phyloP scores from a whole-genome alignment of 2,797 vertebrate species.

The Paedocypris micromegethes region DNA sequence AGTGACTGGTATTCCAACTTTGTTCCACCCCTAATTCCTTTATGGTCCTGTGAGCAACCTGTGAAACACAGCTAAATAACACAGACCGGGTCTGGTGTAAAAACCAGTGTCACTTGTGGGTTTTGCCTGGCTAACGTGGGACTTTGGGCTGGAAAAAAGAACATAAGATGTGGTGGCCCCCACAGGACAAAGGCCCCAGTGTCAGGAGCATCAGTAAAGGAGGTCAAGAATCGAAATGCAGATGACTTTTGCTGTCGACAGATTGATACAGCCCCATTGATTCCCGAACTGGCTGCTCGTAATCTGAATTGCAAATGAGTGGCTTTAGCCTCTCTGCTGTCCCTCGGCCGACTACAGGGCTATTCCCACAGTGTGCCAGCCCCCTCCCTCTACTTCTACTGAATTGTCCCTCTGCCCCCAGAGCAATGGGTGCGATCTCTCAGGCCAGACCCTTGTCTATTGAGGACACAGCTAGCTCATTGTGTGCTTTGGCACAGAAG shows the following conservation, averaged over 20 bases:
- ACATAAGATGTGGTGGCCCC: slow-evolving; percentile 46
- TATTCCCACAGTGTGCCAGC: slow-evolving; percentile 63
- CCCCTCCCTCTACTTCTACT: slow-evolving; percentile 29
- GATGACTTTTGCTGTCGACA: slow-evolving; percentile 78
- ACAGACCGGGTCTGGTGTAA: slow-evolving; percentile 62
- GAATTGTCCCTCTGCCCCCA: slow-evolving; percentile 51
- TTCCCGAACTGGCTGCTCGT: slow-evolving; percentile 60
- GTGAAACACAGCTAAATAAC: slow-evolving; percentile 74
- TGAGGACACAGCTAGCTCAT: slow-evolving; percentile 71
- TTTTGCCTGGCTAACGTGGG: slow-evolving; percentile 72
- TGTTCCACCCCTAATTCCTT: slow-evolving; percentile 57
- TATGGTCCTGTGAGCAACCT: slow-evolving; percentile 64
- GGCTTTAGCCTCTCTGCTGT: slow-evolving; percentile 68
- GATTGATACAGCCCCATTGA: slow-evolving; percentile 79
- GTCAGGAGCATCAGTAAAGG: slow-evolving; percentile 61
- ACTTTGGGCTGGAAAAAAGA: slow-evolving; percentile 58
- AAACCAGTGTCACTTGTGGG: slow-evolving; percentile 65
- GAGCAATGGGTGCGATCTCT: slow-evolving; percentile 67
- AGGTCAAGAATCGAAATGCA: slow-evolving; percentile 79
- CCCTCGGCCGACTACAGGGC: slow-evolving; percentile 52
- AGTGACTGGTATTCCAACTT: slow-evolving; percentile 55
- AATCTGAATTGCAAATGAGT: slow-evolving; percentile 81
- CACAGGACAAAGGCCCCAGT: slow-evolving; percentile 52
- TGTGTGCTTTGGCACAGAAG: slow-evolving; percentile 55
- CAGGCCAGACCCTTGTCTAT: slow-evolving; percentile 62